Percentiles rank a stretch among this genome's conserved stretches.
phyloP scores from a whole-genome alignment of 2,113 vertebrate genomes.

The Engraulis encrasicolus region DNA sequence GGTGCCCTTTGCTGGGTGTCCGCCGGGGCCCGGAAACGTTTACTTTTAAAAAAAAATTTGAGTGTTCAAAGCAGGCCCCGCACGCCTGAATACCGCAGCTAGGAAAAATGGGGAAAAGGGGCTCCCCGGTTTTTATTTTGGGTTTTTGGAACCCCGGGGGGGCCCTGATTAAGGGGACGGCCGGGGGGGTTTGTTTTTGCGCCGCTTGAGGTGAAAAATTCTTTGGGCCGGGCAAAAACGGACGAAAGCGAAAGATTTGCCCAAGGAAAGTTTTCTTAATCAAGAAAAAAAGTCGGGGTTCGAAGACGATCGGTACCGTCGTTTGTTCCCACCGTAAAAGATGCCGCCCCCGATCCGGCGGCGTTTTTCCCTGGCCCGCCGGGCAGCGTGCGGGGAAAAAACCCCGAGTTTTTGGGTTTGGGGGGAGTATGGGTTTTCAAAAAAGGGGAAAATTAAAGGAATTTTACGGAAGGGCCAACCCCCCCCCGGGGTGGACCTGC shows the following conservation, averaged over 20 bases:
- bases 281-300: slow-evolving; percentile 48
- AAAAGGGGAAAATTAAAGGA: slow-evolving; percentile 49
- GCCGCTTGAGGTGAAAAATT: slow-evolving; percentile 59
- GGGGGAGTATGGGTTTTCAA: slow-evolving; percentile 49
- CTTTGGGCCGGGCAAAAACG: slow-evolving; percentile 51
- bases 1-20: slow-evolving; percentile 31
- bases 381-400: slow-evolving; percentile 19
- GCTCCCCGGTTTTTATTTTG: slow-evolving; percentile 48
- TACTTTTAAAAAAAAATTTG: slow-evolving; percentile 62
- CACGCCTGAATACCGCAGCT: slow-evolving; percentile 52
- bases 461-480: slow-evolving; percentile 53
- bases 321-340: slow-evolving; percentile 30
- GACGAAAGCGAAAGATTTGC: slow-evolving; percentile 55
- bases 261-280: slow-evolving; percentile 52
- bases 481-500: slow-evolving; percentile 58
- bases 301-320: not conserved
- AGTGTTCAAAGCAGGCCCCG: slow-evolving; percentile 56
- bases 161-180: slow-evolving; percentile 54
- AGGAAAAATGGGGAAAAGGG: slow-evolving; percentile 60
- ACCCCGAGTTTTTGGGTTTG: slow-evolving; percentile 45
- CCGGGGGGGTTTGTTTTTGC: slow-evolving; percentile 45
- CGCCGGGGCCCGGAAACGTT: slow-evolving; percentile 29
- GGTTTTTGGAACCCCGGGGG: slow-evolving; percentile 44
- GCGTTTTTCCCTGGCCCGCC: slow-evolving; percentile 45
- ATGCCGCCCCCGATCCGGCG: slow-evolving; percentile 42